A percentile compares a stretch with the other conserved stretches of the same genome.
Conservation (phyloP, 2,888 invertebrate genomes). For the Harpalus rufipes region DNA sequence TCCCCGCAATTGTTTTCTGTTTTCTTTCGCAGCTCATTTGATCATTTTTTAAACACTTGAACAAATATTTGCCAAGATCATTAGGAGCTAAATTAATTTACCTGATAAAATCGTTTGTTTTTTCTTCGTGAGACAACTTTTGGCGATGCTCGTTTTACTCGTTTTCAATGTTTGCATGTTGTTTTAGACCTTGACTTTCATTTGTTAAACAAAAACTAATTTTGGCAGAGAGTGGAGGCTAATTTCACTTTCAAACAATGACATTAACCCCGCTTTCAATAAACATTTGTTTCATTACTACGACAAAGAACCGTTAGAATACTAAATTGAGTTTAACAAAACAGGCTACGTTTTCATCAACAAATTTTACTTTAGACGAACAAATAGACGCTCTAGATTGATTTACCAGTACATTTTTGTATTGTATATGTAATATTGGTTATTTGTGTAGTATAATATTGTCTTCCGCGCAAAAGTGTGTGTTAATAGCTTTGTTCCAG, state of each 20-base stretch:
- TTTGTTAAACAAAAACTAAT: slow-evolving; percentile 24
- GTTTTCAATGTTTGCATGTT: slow-evolving; percentile 38
- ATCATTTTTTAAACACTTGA: slow-evolving; percentile 29
- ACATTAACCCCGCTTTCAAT: not conserved
- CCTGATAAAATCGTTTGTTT: slow-evolving; percentile 41
- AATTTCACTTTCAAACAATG: slow-evolving; percentile 25
- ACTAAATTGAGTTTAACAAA: no score
- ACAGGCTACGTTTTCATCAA: no score
- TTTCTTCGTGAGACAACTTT: slow-evolving; percentile 39
- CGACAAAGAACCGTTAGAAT: no score
- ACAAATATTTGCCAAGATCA: slow-evolving; percentile 31
- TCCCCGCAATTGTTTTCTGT: slow-evolving; percentile 12
- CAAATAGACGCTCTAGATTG: no score
- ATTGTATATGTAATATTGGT: no score
- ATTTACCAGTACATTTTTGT: no score
- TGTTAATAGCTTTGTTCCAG: no score
- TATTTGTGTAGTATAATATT: no score
- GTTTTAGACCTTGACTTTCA: slow-evolving; percentile 19
- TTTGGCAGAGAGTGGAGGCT: not conserved
- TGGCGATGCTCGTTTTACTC: slow-evolving; percentile 33
- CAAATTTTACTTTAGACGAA: no score
- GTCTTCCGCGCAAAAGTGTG: no score
- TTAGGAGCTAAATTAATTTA: slow-evolving; percentile 38
- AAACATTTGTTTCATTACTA: not conserved
- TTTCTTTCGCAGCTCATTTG: slow-evolving; percentile 29